These are phyloP conservation scores for Shinisaurus crocodilurus DNA, from an alignment of 2,113 vertebrate species.

Conservation along the genomic window DNA sequence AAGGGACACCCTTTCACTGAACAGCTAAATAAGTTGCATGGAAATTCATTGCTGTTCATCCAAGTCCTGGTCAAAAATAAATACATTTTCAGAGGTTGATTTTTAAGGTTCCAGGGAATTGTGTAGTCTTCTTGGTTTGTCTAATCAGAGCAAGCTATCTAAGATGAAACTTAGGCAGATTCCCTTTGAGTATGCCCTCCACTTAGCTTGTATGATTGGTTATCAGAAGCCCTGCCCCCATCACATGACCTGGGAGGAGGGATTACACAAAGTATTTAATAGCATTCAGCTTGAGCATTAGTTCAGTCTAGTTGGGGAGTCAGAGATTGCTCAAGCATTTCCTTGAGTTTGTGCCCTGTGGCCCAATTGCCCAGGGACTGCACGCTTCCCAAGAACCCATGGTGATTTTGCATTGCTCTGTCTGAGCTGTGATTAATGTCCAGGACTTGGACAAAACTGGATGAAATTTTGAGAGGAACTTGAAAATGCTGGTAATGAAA, in stretches of 20 bases:
- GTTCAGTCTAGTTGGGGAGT: neutral
- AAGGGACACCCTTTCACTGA: neutral
- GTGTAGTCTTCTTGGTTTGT: neutral
- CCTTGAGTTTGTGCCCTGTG: neutral
- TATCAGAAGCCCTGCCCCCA: too few relatives aligned
- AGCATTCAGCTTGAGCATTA: neutral
- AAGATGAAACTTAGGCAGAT: neutral
- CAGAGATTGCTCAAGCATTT: neutral
- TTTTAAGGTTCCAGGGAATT: neutral
- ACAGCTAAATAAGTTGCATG: neutral
- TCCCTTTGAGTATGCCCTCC: neutral
- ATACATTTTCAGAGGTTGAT: neutral
- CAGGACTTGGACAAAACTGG: neutral
- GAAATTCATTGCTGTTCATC: neutral
- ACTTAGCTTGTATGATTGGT: too few relatives aligned
- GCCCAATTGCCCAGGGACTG: neutral
- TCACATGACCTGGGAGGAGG: too few relatives aligned
- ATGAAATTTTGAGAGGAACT: neutral
- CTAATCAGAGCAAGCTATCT: neutral
- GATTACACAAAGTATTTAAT: too few relatives aligned
- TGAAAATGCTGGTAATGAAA: neutral
- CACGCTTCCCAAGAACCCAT: neutral
- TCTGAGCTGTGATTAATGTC: neutral
- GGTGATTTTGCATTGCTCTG: neutral
- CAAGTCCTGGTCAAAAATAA: neutral